A percentile compares a stretch with the other conserved stretches of the same genome.
Evolutionary conservation across 2,113 vertebrate species (phyloP).

Genomic region (Xyliphius kryptos): DNA sequence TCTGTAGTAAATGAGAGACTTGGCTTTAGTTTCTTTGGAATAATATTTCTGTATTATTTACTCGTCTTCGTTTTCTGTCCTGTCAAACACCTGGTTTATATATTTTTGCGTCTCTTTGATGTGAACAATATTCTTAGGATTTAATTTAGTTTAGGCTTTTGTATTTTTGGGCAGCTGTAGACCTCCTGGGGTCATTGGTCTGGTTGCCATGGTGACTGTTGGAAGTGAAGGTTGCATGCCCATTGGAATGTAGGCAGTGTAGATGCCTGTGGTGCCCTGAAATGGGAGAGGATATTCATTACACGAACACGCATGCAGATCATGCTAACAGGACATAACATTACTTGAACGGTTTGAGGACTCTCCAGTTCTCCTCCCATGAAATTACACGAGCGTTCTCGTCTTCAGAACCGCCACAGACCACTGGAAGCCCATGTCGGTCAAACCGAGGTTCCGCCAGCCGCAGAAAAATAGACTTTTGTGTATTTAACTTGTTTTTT

Average conservation of each 20-base stretch:
- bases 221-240: constrained; percentile 4
- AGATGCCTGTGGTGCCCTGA: too few relatives aligned
- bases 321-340: not conserved
- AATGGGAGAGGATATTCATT: not conserved
- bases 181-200: constrained; percentile 7
- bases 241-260: constrained; percentile 1
- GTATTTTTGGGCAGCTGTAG: not conserved
- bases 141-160: too few relatives aligned
- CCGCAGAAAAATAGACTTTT: not conserved
- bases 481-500: too few relatives aligned
- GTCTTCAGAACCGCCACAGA: not conserved
- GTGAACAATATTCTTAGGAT: too few relatives aligned
- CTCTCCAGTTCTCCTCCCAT: not conserved
- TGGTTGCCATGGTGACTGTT: constrained; percentile 14
- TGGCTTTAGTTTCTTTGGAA: too few relatives aligned
- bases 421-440: not conserved
- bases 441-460: constrained; percentile 9
- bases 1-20: too few relatives aligned
- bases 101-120: too few relatives aligned
- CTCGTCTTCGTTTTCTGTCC: too few relatives aligned
- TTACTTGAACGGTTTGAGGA: too few relatives aligned
- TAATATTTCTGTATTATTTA: too few relatives aligned
- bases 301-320: not conserved
- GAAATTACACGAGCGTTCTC: constrained; percentile 3
- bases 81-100: too few relatives aligned